Percentiles rank a stretch among this genome's conserved stretches.
Conservation (phyloP, 2,888 invertebrate species). For the Stramonita haemastoma region DNA sequence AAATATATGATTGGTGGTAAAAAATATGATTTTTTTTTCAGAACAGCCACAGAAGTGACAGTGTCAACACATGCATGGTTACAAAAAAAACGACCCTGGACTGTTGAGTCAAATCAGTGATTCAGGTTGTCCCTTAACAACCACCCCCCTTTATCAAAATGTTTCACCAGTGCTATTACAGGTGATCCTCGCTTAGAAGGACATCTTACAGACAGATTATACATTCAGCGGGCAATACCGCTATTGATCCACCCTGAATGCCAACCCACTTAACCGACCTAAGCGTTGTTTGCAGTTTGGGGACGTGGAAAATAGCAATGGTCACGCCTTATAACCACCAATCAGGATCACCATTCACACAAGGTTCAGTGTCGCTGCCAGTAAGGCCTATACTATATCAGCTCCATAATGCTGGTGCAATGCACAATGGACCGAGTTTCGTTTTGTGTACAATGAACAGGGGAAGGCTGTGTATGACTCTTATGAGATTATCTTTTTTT, state of each 20-base stretch:
- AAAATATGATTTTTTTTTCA: too few species aligned
- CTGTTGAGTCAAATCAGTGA: constrained; percentile 10
- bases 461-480: too few species aligned
- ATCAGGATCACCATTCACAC: background rate
- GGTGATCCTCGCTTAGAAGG: background rate
- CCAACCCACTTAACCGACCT: background rate
- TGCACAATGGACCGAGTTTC: background rate
- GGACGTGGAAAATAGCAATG: constrained; percentile 22
- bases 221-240: background rate
- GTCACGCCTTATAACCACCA: constrained; percentile 16
- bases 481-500: too few species aligned
- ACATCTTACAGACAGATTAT: constrained; percentile 10
- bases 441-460: too few species aligned
- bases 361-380: background rate
- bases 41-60: too few species aligned
- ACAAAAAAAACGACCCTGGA: background rate
- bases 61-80: too few species aligned
- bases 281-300: constrained; percentile 8
- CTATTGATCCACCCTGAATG: background rate
- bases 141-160: background rate
- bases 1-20: too few species aligned
- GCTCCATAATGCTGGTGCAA: background rate
- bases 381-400: background rate
- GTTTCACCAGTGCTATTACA: background rate
- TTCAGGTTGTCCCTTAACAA: background rate